Evolutionary conservation across 2,113 vertebrate species (phyloP).

Genomic region (Paraplagusia blochii): DNA sequence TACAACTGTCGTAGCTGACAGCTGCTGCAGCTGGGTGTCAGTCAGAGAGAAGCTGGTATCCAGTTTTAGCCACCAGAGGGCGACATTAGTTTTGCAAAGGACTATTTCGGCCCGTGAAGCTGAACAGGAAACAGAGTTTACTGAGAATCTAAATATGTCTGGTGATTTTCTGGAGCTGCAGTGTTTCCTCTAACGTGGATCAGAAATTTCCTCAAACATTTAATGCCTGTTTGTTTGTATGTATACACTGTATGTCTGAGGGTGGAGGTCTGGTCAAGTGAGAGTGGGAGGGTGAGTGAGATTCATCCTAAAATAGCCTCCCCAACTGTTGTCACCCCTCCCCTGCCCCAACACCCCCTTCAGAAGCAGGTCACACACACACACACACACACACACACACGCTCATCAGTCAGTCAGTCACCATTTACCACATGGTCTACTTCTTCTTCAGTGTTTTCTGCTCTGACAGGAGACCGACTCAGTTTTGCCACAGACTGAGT

Average conservation of each 20-base stretch:
- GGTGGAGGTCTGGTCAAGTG: not conserved
- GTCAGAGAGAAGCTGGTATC: not conserved
- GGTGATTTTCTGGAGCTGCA: too few relatives aligned
- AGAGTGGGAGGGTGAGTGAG: slow-evolving; percentile 3
- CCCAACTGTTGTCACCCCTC: slow-evolving; percentile 68
- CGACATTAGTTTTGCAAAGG: too few relatives aligned
- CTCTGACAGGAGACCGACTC: not conserved
- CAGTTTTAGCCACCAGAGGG: too few relatives aligned
- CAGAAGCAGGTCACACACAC: slow-evolving; percentile 56
- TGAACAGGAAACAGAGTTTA: too few relatives aligned
- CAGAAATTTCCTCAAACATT: too few relatives aligned
- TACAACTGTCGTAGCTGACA: not conserved
- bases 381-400: slow-evolving; percentile 32
- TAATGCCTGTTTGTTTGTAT: not conserved
- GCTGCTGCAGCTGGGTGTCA: slow-evolving; percentile 1
- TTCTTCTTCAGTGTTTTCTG: slow-evolving; percentile 4
- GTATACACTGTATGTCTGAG: not conserved
- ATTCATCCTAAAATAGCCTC: slow-evolving; percentile 60
- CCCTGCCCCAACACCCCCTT: slow-evolving; percentile 19
- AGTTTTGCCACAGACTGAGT: too few relatives aligned
- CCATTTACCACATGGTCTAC: not conserved
- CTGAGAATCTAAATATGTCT: too few relatives aligned
- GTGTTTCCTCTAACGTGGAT: too few relatives aligned
- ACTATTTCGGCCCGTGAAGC: too few relatives aligned
- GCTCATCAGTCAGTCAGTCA: slow-evolving; percentile 28